Percentiles rank a stretch among this genome's conserved stretches.
phyloP scores from a whole-genome alignment of 2,113 vertebrate species.

The Sorex araneus region DNA sequence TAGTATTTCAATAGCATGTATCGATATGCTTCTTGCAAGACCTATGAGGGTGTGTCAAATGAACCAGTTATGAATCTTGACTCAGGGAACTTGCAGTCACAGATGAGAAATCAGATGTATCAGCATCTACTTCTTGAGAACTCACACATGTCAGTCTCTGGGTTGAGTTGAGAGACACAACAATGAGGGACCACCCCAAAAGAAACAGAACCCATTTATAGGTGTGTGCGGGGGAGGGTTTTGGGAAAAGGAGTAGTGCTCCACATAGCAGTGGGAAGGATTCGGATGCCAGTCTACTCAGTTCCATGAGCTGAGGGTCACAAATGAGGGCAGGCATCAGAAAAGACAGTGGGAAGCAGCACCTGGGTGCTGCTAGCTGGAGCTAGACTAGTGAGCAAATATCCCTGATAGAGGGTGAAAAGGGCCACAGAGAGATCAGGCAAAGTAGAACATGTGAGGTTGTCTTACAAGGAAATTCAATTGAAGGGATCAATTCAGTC shows the following conservation, averaged over 20 bases:
- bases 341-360: not conserved
- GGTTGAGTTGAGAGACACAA: not conserved
- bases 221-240: not conserved
- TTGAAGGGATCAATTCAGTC: not conserved
- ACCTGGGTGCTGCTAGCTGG: not conserved
- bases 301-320: not conserved
- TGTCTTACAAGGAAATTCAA: not conserved
- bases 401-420: not conserved
- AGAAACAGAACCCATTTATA: not conserved
- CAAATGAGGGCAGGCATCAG: not conserved
- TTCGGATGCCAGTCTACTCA: not conserved
- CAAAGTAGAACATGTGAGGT: not conserved
- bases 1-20: not conserved
- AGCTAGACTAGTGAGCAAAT: not conserved
- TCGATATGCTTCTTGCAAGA: not conserved
- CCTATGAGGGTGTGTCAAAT: not conserved
- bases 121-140: not conserved
- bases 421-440: not conserved
- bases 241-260: not conserved
- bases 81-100: not conserved
- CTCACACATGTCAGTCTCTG: not conserved
- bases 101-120: not conserved
- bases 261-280: not conserved
- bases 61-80: conserved; percentile 25
- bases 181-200: not conserved